These are phyloP conservation scores for Merluccius polli DNA, from an alignment of 2,797 vertebrate genomes.

Conservation along the genomic window DNA sequence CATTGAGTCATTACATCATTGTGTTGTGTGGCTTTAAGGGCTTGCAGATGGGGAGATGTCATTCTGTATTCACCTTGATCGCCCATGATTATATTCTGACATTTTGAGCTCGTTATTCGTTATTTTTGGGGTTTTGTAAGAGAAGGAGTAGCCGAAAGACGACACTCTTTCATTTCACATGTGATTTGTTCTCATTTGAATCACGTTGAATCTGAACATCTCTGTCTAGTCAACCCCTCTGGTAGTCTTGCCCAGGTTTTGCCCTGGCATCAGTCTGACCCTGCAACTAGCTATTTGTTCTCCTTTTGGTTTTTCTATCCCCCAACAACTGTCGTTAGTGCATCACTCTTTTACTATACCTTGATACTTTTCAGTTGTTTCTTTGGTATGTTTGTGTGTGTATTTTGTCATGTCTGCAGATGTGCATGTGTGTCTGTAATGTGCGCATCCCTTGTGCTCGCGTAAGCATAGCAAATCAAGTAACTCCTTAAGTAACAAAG, in stretches of 20 bases:
- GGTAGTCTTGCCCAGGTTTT: not conserved
- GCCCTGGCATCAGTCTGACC: not conserved
- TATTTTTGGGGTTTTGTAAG: too few species aligned
- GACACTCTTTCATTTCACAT: too few species aligned
- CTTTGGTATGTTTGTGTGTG: conserved; percentile 30
- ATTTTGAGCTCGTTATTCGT: conserved; percentile 19
- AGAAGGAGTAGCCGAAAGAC: too few species aligned
- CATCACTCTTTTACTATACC: conserved; percentile 38
- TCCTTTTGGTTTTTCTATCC: conserved; percentile 26
- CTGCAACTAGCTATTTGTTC: not conserved
- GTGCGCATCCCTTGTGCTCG: conserved; percentile 7
- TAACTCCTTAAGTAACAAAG: conserved; percentile 58
- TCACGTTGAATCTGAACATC: not conserved
- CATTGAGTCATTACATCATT: not conserved
- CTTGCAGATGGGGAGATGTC: conserved; percentile 32
- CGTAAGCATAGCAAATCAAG: conserved; percentile 47
- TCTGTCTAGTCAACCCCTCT: not conserved
- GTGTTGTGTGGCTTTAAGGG: not conserved
- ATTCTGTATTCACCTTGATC: conserved; percentile 29
- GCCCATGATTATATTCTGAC: conserved; percentile 20
- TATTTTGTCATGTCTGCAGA: not conserved
- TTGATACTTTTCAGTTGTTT: conserved; percentile 31
- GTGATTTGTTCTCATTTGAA: too few species aligned
- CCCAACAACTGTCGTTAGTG: not conserved
- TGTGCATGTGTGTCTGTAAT: conserved; percentile 3